Percentiles rank a stretch among this genome's conserved stretches.
Evolutionary conservation across 2,113 vertebrate species (phyloP).

Genomic region (Mobula hypostoma): DNA sequence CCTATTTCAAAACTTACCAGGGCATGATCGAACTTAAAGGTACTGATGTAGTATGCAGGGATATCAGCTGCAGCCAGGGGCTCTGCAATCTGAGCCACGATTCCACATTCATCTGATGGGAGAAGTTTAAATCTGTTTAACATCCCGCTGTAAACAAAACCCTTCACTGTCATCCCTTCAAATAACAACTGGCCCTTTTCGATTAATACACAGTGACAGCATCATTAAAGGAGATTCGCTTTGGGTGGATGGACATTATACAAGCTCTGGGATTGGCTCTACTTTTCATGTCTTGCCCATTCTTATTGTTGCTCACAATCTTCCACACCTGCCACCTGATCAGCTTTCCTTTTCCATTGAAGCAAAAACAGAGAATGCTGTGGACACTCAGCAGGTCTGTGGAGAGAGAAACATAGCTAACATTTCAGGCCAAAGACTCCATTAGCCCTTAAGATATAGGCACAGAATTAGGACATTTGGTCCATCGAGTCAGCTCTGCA

Average conservation of each 20-base stretch:
- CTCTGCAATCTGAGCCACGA: slow-evolving; percentile 90
- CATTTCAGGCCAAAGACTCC: too few relatives aligned
- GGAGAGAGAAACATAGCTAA: too few relatives aligned
- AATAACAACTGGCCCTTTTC: neutral
- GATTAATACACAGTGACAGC: neutral
- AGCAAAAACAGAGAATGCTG: too few relatives aligned
- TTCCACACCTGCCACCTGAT: too few relatives aligned
- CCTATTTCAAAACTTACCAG: slow-evolving; percentile 68
- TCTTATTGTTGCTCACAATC: too few relatives aligned
- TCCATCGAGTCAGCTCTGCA: too few relatives aligned
- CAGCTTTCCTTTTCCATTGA: too few relatives aligned
- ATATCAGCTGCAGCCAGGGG: slow-evolving; percentile 83
- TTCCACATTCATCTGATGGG: slow-evolving; percentile 84
- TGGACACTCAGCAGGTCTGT: too few relatives aligned
- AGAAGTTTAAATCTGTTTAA: slow-evolving; percentile 42
- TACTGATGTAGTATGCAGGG: slow-evolving; percentile 95
- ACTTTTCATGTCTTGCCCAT: neutral
- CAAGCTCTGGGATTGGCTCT: neutral
- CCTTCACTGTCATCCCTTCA: neutral
- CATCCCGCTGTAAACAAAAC: neutral
- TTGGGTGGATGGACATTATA: neutral
- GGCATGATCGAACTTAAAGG: slow-evolving; percentile 95
- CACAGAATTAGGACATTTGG: too few relatives aligned
- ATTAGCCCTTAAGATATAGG: too few relatives aligned
- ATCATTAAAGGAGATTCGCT: neutral